Conservation (phyloP, 2,888 invertebrate genomes). For the Drosophila niveifrons region DNA sequence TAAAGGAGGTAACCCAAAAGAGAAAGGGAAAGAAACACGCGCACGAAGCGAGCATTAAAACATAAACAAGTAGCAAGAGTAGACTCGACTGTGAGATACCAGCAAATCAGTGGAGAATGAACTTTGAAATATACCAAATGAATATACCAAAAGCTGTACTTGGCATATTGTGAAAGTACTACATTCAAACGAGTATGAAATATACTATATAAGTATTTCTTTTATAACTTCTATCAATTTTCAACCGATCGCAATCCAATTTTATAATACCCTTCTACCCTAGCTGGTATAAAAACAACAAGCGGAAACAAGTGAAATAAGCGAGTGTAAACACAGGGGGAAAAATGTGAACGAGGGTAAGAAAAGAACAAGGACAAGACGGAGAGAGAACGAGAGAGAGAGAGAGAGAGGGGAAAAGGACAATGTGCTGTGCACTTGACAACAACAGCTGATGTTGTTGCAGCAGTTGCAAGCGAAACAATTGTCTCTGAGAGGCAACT, state of each 20-base stretch:
- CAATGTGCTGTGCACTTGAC: slow-evolving; percentile 44
- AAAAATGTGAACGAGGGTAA: neutral
- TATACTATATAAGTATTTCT: no score
- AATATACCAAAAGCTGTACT: no score
- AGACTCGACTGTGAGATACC: no score
- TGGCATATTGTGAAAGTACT: no score
- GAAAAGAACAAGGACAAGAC: slow-evolving; percentile 11
- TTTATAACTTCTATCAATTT: no score
- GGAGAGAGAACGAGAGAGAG: neutral
- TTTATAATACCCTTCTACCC: no score
- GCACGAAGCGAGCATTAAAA: slow-evolving; percentile 21
- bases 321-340: slow-evolving; percentile 21
- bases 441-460: slow-evolving; percentile 29
- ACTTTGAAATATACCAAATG: no score
- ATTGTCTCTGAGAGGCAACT: slow-evolving; percentile 11
- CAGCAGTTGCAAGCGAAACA: slow-evolving; percentile 59
- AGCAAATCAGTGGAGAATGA: no score
- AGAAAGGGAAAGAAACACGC: slow-evolving; percentile 24
- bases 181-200: no score
- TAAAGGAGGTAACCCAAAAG: neutral
- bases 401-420: slow-evolving; percentile 6
- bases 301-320: slow-evolving; percentile 44
- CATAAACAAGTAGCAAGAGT: no score
- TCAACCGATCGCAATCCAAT: no score
- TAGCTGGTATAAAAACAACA: slow-evolving; percentile 33